Evolutionary conservation across 2,797 vertebrate species (phyloP).

Genomic region (Scleropages formosus): DNA sequence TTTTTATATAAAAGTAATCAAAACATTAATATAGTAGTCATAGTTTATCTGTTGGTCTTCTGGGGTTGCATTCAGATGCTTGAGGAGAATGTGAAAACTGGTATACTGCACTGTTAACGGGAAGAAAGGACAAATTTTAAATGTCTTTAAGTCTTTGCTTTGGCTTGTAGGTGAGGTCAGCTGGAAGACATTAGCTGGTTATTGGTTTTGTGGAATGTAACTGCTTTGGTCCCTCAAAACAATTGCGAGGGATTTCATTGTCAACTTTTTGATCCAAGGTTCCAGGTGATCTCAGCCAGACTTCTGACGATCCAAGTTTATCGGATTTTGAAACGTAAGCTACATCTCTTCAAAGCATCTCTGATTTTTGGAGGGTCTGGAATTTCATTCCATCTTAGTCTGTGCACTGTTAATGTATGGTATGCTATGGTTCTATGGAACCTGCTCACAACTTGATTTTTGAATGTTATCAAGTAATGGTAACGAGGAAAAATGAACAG

Average conservation of each 20-base stretch:
- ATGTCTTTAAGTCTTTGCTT: too few species aligned
- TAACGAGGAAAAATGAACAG: background rate
- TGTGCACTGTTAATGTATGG: background rate
- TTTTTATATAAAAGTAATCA: too few species aligned
- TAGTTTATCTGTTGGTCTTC: too few species aligned
- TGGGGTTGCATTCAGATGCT: too few species aligned
- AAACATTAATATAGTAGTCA: too few species aligned
- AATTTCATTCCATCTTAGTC: background rate
- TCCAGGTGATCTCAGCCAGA: conserved; percentile 95
- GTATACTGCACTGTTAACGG: too few species aligned
- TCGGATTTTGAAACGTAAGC: conserved; percentile 98
- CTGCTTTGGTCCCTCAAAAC: too few species aligned
- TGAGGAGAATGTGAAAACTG: too few species aligned
- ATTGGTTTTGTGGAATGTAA: too few species aligned
- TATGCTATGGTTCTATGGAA: background rate
- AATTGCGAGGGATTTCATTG: conserved; percentile 3
- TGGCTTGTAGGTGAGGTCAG: too few species aligned
- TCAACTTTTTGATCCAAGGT: conserved; percentile 66
- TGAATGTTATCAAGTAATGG: conserved; percentile 15
- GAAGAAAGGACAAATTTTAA: too few species aligned
- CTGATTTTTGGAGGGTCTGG: background rate
- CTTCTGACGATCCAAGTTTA: conserved; percentile 94
- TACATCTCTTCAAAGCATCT: conserved; percentile 7
- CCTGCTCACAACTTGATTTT: background rate
- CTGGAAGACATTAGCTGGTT: too few species aligned